Evolutionary conservation across 2,113 vertebrate genomes (phyloP), one percentile per base, ranked within the genome.

Genomic region (Oreocharis arfaki): DNA sequence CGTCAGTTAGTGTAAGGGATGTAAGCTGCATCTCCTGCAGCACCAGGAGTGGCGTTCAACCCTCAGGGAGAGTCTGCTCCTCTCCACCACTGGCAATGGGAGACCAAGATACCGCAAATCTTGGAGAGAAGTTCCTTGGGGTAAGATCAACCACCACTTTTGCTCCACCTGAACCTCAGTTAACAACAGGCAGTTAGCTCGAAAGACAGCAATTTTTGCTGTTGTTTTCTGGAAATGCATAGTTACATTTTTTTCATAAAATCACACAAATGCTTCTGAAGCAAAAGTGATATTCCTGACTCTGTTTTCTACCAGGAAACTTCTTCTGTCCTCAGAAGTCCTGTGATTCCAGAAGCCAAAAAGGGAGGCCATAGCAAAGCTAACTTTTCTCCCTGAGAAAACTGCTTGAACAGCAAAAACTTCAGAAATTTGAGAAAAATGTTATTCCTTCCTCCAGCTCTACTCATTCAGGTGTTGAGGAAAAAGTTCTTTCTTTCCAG

Each of bases 371-470:
- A 49, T 9, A 60, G 53, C 10, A 85, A 85, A 87, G 13, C 26
- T 61, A 49, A 59, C 28, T 57, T 74, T 83, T 63, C 39, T 84
- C 61, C 26, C 53, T 76, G 57, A 90, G 89, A 90, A 91, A 89
- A 95, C 32, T 61, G 20, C 26, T 96, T 87, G 87, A 94, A 56
- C 9, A 93, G 64, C 57, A 96, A 76, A 96, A 90, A 44, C 70
- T 68, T 85, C 60, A 90, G 97, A 55, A 63, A 63, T 61, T 69
- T 35, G 23, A 69, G 91, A 83, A 91, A 97, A 92, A 93, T 39
- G 10, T 82, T 79, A 85, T 70, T 35, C 1, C 76, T 73, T 92
- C 76, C 53, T 93, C 63, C 77, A 90, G 50, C 53, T 94, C 35
- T 89, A 88, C 59, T 84, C 60, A 56, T 60, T 84, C 52, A 76